These are phyloP conservation scores for Lepas anatifera DNA, from an alignment of 2,888 invertebrate species.

Conservation along the genomic window DNA sequence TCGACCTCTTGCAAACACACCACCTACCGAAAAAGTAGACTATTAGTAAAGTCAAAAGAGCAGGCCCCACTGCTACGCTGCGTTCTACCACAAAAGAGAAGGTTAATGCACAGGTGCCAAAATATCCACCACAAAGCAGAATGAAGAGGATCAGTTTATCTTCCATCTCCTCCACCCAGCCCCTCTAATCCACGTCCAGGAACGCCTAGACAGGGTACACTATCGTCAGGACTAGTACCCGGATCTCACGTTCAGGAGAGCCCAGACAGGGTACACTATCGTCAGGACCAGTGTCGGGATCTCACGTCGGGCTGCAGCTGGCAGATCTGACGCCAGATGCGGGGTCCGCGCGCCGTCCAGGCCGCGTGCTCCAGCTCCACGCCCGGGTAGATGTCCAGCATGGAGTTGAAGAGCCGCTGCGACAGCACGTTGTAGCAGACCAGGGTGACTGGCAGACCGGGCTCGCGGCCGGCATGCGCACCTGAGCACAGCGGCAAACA, in stretches of 20 bases:
- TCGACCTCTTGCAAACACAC: constrained; percentile 2
- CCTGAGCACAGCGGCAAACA: too few species aligned
- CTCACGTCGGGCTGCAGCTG: not conserved
- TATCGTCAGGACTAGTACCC: not conserved
- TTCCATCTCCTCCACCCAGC: too few species aligned
- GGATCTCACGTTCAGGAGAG: not conserved
- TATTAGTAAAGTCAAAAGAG: too few species aligned
- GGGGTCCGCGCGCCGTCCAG: constrained; percentile 16
- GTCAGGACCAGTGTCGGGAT: not conserved
- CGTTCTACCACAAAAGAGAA: too few species aligned
- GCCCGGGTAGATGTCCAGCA: constrained; percentile 17
- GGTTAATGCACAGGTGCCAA: not conserved
- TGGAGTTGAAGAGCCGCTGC: constrained; percentile 19
- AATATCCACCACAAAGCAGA: not conserved
- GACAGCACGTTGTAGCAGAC: constrained; percentile 24
- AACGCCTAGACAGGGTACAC: too few species aligned
- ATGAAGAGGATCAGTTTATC: not conserved
- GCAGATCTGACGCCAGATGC: not conserved
- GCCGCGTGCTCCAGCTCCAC: constrained; percentile 16
- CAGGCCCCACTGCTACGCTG: too few species aligned
- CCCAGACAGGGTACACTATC: not conserved
- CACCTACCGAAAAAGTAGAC: not conserved
- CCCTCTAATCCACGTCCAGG: too few species aligned
- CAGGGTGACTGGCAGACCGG: constrained; percentile 14
- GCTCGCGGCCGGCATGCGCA: not conserved